These are phyloP conservation scores for Cecidostiba fungosa DNA, from an alignment of 2,888 invertebrate genomes.

Conservation along the genomic window DNA sequence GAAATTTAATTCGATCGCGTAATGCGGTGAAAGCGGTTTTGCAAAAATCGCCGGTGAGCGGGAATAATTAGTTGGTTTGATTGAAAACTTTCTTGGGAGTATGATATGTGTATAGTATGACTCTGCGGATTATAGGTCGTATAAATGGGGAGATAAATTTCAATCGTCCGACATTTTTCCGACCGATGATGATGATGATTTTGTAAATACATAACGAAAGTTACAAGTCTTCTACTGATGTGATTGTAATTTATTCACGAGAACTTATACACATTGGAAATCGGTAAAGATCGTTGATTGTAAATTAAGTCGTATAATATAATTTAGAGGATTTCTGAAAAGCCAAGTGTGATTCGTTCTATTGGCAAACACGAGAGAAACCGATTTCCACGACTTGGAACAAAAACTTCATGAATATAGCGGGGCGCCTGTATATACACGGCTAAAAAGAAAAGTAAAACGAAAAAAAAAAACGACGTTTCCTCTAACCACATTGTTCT, in stretches of 20 bases:
- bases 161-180: neutral
- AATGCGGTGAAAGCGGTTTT: conserved; percentile 16
- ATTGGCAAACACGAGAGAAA: neutral
- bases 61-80: neutral
- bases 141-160: neutral
- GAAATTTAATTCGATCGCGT: conserved; percentile 14
- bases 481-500: conserved; percentile 41
- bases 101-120: neutral
- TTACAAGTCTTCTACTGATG: no score
- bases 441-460: conserved; percentile 4
- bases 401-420: conserved; percentile 24
- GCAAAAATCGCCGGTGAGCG: neutral
- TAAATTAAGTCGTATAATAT: no score
- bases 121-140: neutral
- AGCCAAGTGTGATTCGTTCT: no score
- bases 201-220: neutral
- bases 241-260: no score
- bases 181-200: neutral
- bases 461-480: conserved; percentile 9
- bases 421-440: neutral
- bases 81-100: neutral
- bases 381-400: neutral
- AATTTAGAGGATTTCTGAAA: no score
- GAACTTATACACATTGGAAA: no score
- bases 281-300: no score